These are phyloP conservation scores for Phrixothrix hirtus DNA, from an alignment of 2,888 invertebrate genomes.

Conservation along the genomic window DNA sequence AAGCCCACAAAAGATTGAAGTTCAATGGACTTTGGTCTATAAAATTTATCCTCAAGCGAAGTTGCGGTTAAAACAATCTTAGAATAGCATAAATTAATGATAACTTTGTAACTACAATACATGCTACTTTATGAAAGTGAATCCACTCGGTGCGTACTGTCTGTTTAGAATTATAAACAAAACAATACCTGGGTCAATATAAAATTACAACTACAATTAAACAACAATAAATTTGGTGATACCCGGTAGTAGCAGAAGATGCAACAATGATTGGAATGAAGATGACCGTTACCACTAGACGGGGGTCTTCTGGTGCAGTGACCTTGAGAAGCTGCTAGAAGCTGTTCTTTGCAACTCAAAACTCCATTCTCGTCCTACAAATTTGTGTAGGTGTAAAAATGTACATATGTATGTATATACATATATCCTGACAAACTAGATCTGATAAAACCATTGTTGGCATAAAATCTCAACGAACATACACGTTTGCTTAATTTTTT, in stretches of 20 bases:
- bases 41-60: background rate
- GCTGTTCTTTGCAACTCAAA: conserved; percentile 1
- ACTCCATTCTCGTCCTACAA: conserved; percentile 14
- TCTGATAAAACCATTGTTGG: no score
- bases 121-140: no score
- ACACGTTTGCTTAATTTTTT: no score
- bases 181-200: background rate
- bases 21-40: background rate
- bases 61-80: background rate
- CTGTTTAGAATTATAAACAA: background rate
- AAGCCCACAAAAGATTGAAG: no score
- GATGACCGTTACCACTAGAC: conserved; percentile 39
- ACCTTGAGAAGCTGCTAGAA: conserved; percentile 36
- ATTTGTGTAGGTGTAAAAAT: conserved; percentile 22
- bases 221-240: background rate
- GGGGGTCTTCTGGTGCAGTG: conserved; percentile 38
- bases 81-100: background rate
- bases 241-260: conserved; percentile 26
- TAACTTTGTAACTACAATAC: no score
- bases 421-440: no score
- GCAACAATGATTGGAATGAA: conserved; percentile 40
- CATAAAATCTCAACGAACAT: no score
- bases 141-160: no score
- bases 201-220: background rate
- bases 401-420: background rate